Base-by-base conservation (phyloP, 2,888 invertebrate genomes). In the Scaptodrosophila latifasciaeformis region DNA sequence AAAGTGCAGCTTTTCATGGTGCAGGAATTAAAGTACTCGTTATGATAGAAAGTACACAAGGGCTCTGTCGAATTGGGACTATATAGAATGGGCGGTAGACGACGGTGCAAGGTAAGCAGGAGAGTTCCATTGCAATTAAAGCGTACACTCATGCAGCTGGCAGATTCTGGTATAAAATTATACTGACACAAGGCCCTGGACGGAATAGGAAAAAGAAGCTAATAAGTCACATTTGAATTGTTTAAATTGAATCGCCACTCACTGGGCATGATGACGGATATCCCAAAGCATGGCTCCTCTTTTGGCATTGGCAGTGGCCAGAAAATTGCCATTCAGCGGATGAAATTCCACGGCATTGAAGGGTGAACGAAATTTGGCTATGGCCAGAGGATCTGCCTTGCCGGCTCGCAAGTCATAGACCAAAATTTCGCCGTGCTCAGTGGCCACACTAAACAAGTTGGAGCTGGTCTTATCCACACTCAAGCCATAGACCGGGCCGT, bases 1-100 rank as follows among this genome's bases (percentile, higher is more conserved):
- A 97, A 98, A 62, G 93, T 93, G 82, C 97, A 96, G 62, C 96
- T 96, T 87, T 98, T 98, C 96, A 98, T 96, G 0, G 98, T 98
- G 83, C 97, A 97, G 0, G 95, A 95, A 86, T 97, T 97, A 82
- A 95, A 96, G 85, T 97, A 98, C 60, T 95, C 94, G 43, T 92
- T 91, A 84, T 96, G 95, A 84, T 96, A 94, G 87, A 97, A 96
- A 85, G 96, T 94, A 24, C 92, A 94, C 19, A 94, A 86, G 0
- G 94, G 92, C 35, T 90, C 89, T 0, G 92, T 88, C 0, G 90
- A 90, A 63, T 92, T 89, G 0, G 91, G 89, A 0, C 89, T 87
- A 81, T 94, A 97, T 5, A 97, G 87, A 9, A 96, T 93, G 0
- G 97, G 96, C 0, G 96, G 92, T 51, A 94, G 88, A n/a, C 96